A percentile compares a stretch with the other conserved stretches of the same genome.
Evolutionary conservation across 2,797 vertebrate genomes (phyloP).

Genomic region (Coracias cyanogaster): DNA sequence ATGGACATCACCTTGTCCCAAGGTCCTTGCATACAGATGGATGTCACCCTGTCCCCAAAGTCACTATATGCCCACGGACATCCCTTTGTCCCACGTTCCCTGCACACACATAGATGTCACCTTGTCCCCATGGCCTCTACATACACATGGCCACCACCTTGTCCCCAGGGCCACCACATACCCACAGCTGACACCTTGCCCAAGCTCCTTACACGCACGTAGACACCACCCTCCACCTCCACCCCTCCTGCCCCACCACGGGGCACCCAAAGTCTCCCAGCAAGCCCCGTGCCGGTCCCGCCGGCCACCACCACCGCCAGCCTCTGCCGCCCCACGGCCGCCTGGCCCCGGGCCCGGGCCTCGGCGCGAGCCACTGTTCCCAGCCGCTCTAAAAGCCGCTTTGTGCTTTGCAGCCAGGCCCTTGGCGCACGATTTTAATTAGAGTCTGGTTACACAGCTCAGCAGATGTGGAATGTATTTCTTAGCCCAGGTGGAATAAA

Average conservation of each 20-base stretch:
- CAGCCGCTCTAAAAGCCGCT: slow-evolving; percentile 72
- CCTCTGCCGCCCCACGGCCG: neutral
- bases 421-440: too few relatives aligned
- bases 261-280: neutral
- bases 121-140: too few relatives aligned
- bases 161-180: too few relatives aligned
- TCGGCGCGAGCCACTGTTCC: slow-evolving; percentile 26
- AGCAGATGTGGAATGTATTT: slow-evolving; percentile 86
- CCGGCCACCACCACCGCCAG: neutral
- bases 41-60: neutral
- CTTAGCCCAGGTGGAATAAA: slow-evolving; percentile 85
- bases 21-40: fast-evolving
- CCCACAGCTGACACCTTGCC: neutral
- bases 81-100: neutral
- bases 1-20: fast-evolving
- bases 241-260: neutral
- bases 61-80: too few relatives aligned
- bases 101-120: neutral
- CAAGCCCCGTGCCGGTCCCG: neutral
- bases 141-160: fast-evolving
- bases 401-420: slow-evolving; percentile 74
- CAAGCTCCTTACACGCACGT: neutral
- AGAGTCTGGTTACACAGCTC: too few relatives aligned
- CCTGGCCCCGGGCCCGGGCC: neutral
- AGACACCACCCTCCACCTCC: neutral